Evolutionary conservation across 2,797 vertebrate genomes (phyloP).

Genomic region (Darevskia mixta): DNA sequence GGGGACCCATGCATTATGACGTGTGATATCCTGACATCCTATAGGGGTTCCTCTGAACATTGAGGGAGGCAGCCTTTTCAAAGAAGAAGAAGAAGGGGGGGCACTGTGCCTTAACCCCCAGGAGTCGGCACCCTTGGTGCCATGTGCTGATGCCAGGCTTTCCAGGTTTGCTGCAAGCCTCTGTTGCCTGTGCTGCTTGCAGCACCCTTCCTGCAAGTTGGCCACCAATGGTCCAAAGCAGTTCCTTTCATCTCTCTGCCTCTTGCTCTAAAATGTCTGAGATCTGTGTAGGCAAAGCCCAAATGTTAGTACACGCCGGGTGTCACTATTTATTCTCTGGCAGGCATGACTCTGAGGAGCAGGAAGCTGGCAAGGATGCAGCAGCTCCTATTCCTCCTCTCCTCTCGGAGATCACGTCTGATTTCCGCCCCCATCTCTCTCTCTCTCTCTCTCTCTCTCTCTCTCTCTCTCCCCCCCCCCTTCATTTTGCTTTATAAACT

Average conservation of each 20-base stretch:
- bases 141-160: not conserved
- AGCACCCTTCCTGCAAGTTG: not conserved
- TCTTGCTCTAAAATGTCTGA: not conserved
- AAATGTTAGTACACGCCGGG: not conserved
- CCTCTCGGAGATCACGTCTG: conserved; percentile 15
- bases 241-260: not conserved
- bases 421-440: conserved; percentile 25
- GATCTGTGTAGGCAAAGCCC: conserved; percentile 8
- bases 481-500: conserved; percentile 50
- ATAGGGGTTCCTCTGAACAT: too few relatives aligned
- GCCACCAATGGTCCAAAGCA: not conserved
- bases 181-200: too few relatives aligned
- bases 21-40: too few relatives aligned
- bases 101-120: too few relatives aligned
- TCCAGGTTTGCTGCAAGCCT: not conserved
- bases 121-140: too few relatives aligned
- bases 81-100: too few relatives aligned
- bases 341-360: conserved; percentile 21
- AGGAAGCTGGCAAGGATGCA: not conserved
- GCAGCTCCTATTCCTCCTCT: conserved; percentile 20
- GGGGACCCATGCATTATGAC: too few relatives aligned
- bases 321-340: conserved; percentile 37
- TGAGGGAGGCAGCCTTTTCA: too few relatives aligned
- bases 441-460: not conserved
- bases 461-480: not conserved